phyloP scores from a whole-genome alignment of 2,113 vertebrate genomes.

The Colinus virginianus region DNA sequence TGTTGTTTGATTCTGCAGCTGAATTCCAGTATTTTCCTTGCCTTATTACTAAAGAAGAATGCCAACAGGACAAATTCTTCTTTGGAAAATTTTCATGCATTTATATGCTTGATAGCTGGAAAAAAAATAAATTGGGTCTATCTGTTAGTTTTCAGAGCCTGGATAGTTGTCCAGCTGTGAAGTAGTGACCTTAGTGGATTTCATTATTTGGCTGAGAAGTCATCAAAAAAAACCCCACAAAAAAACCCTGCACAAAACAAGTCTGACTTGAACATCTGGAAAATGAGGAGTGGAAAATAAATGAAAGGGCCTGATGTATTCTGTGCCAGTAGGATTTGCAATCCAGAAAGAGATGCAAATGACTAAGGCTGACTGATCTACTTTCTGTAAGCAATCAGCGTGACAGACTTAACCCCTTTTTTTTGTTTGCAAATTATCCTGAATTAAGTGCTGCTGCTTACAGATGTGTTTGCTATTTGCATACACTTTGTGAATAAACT shows the following conservation, averaged over 20 bases:
- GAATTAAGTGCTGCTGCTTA: conserved; percentile 26
- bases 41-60: not conserved
- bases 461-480: conserved; percentile 62
- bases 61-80: not conserved
- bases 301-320: conserved; percentile 56
- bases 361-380: conserved; percentile 49
- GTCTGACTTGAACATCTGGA: conserved; percentile 72
- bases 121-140: not conserved
- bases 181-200: not conserved
- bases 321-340: conserved; percentile 45
- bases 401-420: conserved; percentile 60
- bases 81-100: not conserved
- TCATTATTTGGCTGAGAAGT: conserved; percentile 2
- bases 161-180: not conserved
- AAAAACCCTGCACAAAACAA: conserved; percentile 41
- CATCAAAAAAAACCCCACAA: not conserved
- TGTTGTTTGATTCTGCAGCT: not conserved
- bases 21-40: not conserved
- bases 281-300: conserved; percentile 41
- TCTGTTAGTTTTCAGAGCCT: not conserved
- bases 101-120: not conserved
- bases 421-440: conserved; percentile 56
- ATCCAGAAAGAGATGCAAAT: conserved; percentile 63
- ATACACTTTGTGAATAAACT: conserved; percentile 59
- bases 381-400: conserved; percentile 62